These are phyloP conservation scores for Bostrychus sinensis DNA, from an alignment of 2,113 vertebrate genomes.

Conservation along the genomic window DNA sequence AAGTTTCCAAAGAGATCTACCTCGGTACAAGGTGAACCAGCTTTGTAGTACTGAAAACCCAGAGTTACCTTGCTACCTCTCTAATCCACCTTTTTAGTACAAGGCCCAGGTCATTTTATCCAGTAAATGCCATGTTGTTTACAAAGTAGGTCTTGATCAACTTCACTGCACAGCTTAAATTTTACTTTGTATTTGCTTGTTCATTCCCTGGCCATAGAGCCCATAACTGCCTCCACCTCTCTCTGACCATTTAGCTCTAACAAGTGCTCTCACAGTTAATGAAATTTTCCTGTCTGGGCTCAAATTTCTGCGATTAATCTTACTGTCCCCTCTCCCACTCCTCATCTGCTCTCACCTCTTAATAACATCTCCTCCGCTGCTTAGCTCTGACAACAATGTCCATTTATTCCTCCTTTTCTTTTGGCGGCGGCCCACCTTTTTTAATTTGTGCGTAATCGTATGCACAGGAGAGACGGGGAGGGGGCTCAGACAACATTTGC, in stretches of 20 bases:
- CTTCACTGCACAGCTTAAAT: no score
- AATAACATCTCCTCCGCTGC: conserved; percentile 42
- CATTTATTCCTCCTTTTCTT: not conserved
- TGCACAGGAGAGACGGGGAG: conserved; percentile 54
- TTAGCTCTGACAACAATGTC: conserved; percentile 30
- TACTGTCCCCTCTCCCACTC: conserved; percentile 63
- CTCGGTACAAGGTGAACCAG: no score
- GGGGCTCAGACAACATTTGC: conserved; percentile 77
- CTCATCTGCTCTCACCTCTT: conserved; percentile 65
- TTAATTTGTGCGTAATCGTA: conserved; percentile 67
- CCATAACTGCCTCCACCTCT: conserved; percentile 24
- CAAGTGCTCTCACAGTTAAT: conserved; percentile 76
- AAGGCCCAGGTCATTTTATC: no score
- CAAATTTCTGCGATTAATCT: conserved; percentile 77
- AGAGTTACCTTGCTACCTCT: no score
- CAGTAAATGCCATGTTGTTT: no score
- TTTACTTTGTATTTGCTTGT: not conserved
- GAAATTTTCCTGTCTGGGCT: conserved; percentile 75
- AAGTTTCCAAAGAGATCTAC: no score
- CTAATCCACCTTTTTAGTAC: no score
- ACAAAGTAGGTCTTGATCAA: no score
- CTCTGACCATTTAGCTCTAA: conserved; percentile 73
- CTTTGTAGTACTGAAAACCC: no score
- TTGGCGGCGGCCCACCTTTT: conserved; percentile 10
- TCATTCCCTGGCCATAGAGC: conserved; percentile 20